phyloP scores from a whole-genome alignment of 2,113 vertebrate genomes.

The Mohoua ochrocephala region DNA sequence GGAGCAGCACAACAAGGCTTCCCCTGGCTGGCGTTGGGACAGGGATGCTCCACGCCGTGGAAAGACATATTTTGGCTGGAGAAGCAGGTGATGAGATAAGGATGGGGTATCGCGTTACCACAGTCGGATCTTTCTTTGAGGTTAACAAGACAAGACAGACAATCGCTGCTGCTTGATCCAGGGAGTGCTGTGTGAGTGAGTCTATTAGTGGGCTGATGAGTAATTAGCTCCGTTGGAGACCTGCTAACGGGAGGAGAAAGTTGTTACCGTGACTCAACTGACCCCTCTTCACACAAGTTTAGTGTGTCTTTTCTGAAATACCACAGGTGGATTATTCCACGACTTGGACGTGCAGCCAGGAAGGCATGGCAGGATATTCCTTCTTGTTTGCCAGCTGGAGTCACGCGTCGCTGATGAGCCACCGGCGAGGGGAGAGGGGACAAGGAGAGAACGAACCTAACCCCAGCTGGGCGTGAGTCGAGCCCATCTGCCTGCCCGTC shows the following conservation, averaged over 20 bases:
- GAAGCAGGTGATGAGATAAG: not conserved
- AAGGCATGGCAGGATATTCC: not conserved
- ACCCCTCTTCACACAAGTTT: slow-evolving; percentile 26
- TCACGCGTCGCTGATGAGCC: not conserved
- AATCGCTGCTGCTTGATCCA: slow-evolving; percentile 6
- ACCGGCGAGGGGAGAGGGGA: not conserved
- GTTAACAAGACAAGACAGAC: slow-evolving; percentile 53
- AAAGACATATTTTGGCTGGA: not conserved
- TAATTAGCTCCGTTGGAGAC: slow-evolving; percentile 46
- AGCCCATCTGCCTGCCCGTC: slow-evolving; percentile 2
- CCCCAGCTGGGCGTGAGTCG: not conserved
- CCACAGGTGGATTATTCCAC: slow-evolving; percentile 45
- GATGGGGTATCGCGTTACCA: not conserved
- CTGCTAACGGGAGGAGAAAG: slow-evolving; percentile 31
- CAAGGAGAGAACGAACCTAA: not conserved
- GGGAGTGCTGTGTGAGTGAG: not conserved
- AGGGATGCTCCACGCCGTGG: accelerated
- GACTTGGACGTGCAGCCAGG: not conserved
- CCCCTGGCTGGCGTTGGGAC: not conserved
- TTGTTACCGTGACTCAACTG: slow-evolving; percentile 55
- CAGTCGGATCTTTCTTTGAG: not conserved
- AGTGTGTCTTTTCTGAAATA: slow-evolving; percentile 3
- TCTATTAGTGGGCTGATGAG: slow-evolving; percentile 52
- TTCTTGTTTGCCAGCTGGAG: slow-evolving; percentile 11
- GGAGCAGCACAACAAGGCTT: accelerated